Conservation (phyloP, 1,140 invertebrate genomes). For the Ceratoteleas bidentatus region DNA sequence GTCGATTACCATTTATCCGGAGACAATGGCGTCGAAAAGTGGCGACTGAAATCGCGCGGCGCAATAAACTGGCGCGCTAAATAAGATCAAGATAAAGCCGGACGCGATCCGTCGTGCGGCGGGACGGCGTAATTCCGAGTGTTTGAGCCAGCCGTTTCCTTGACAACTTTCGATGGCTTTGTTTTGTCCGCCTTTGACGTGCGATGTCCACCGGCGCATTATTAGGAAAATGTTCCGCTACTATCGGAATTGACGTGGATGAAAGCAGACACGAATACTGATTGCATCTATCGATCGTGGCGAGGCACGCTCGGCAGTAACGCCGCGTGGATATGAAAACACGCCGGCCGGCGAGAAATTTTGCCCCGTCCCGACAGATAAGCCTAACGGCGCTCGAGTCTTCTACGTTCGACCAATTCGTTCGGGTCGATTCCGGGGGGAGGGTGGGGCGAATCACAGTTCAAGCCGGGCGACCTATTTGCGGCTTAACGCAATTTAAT, state of each 20-base stretch:
- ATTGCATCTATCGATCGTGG: constrained; percentile 63
- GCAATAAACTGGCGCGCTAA: constrained; percentile 34
- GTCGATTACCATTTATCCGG: constrained; percentile 15
- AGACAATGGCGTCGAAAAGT: constrained; percentile 7
- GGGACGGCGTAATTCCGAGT: constrained; percentile 51
- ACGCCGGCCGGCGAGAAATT: constrained; percentile 21
- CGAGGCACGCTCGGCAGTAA: constrained; percentile 40
- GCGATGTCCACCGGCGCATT: constrained; percentile 57
- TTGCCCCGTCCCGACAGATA: constrained; percentile 16
- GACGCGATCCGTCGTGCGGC: constrained; percentile 11
- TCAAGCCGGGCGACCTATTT: no score
- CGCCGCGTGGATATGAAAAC: constrained; percentile 39
- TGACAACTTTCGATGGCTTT: constrained; percentile 78
- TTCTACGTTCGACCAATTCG: not conserved
- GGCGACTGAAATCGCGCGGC: constrained; percentile 19
- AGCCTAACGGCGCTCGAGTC: not conserved
- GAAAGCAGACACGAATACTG: constrained; percentile 60
- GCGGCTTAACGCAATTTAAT: no score
- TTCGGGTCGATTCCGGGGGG: not conserved
- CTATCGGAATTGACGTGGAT: constrained; percentile 57
- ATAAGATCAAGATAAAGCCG: constrained; percentile 50
- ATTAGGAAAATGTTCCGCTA: constrained; percentile 53
- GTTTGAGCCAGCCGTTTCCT: constrained; percentile 76
- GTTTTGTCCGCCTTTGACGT: constrained; percentile 64
- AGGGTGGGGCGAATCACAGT: no score